Base-by-base conservation (phyloP, 2,113 vertebrate species). In the Geococcyx californianus region DNA sequence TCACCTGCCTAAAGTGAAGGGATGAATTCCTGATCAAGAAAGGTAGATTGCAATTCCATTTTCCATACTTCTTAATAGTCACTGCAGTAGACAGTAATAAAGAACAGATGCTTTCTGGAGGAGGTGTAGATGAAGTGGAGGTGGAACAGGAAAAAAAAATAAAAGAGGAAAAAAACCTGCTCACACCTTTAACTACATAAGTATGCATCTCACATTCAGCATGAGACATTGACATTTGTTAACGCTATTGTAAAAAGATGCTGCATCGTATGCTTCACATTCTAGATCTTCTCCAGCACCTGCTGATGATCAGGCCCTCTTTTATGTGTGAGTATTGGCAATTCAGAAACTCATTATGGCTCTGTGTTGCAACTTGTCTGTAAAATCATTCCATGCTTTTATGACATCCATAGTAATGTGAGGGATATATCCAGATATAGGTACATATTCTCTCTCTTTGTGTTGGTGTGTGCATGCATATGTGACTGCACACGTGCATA, bases 281-380 rank as follows among this genome's bases (percentile, higher is more conserved):
- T 99, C 98, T 99, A 99, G 99, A 99, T 99, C 99, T 98, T 98
- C 99, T 98, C 97, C 98, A 98, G 97, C 99, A 98, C 98, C 99
- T 96, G 98, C 98, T 98, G 99, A 99, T 97, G 98, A 99, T 98
- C 98, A 98, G 98, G 99, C 98, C 98, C 98, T 98, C 91, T 99
- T 98, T 99, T 99, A 98, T 99, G 98, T 99, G 99, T 99, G 99
- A 99, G 99, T 99, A 99, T 99, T 90, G 97, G 98, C 98, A 69
- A 98, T 98, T 97, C 97, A 97, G 97, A 98, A 97, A 95, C 97
- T 97, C 95, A 90, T 98, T 97, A 97, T 96, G 96, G 84, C 94
- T 97, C 93, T 97, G 11, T 97, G 97, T 98, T 98, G 91, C 95
- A 95, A 95, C 88, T 96, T 94, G 97, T 98, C 96, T 98, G 95